Evolutionary conservation across 2,797 vertebrate genomes (phyloP), one percentile per base, ranked within the genome.

Genomic region (Gastrophryne carolinensis): DNA sequence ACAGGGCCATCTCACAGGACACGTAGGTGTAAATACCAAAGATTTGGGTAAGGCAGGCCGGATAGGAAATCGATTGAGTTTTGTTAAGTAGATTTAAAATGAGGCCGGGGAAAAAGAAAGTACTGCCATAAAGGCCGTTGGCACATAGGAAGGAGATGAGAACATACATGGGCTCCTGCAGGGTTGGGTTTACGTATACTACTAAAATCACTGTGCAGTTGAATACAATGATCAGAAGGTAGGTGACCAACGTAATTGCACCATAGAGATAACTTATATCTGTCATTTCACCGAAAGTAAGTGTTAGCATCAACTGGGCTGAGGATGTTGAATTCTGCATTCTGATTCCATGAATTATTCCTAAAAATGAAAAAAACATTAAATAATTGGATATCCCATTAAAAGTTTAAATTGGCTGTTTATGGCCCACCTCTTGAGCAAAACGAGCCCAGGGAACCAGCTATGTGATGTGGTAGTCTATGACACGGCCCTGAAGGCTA

Each of bases 121-220:
- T 21, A 10, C 71, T 64, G 1, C 71, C 71, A 17, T 73, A 73
- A 1, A 73, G 71, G 3, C 35, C 61, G 19, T 73, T 73, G 17
- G 54, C 3, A n/a, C 71, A 73, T 13, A 73, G 17, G 1, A 23
- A 17, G 11, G 32, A 41, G 21, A 73, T 73, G 6, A 73, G 57
- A 35, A 73, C 54, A 35, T 64, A 73, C 71, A 73, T 73, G 4
- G 71, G 49, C 27, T 65, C 61, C 1, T 73, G 71, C 1, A 73
- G 24, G 4, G 6, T 26, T 3, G 19, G 41, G 10, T 73, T 26
- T 24, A 56, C 2, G 1, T 15, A 17, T 19, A 73, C 37, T 13
- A 35, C 12, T 3, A 13, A 13, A 11, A 73, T 63, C 3, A 72
- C 47, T 6, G 47, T 44, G 4, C 15, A 44, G 39, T 63, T 73